Conservation (phyloP, 2,797 vertebrate species). For the Myotis vivesi region DNA sequence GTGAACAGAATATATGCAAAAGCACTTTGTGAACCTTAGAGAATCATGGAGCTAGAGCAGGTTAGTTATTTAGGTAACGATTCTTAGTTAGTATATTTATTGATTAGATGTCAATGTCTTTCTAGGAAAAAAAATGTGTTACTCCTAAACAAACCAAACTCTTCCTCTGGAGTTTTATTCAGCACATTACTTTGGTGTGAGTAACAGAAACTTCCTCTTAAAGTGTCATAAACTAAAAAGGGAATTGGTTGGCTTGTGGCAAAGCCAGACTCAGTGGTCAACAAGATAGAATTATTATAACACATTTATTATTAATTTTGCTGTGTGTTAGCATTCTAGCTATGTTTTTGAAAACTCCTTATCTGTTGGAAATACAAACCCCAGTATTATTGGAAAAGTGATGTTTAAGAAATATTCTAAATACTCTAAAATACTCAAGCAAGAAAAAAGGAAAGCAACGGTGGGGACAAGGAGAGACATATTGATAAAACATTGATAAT, state of each 20-base stretch:
- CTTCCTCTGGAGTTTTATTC: neutral
- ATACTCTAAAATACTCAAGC: neutral
- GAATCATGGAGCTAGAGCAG: neutral
- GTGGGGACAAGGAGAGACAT: neutral
- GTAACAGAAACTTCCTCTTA: neutral
- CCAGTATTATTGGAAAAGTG: neutral
- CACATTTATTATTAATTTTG: neutral
- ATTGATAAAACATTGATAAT: neutral
- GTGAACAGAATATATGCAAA: neutral
- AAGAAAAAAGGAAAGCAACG: neutral
- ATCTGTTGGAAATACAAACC: neutral
- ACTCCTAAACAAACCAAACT: conserved; percentile 9
- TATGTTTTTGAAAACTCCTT: neutral
- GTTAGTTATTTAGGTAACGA: neutral
- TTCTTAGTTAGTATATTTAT: neutral
- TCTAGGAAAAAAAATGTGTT: neutral
- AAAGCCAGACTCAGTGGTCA: neutral
- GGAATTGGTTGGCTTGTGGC: neutral
- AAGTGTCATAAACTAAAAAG: neutral
- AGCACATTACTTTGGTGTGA: neutral
- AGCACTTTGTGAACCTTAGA: neutral
- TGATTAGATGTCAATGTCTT: neutral
- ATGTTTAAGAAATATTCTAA: neutral
- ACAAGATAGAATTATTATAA: neutral
- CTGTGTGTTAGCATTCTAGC: neutral